Evolutionary conservation across 2,888 invertebrate genomes (phyloP).

Genomic region (Drosophila nigritarsus): DNA sequence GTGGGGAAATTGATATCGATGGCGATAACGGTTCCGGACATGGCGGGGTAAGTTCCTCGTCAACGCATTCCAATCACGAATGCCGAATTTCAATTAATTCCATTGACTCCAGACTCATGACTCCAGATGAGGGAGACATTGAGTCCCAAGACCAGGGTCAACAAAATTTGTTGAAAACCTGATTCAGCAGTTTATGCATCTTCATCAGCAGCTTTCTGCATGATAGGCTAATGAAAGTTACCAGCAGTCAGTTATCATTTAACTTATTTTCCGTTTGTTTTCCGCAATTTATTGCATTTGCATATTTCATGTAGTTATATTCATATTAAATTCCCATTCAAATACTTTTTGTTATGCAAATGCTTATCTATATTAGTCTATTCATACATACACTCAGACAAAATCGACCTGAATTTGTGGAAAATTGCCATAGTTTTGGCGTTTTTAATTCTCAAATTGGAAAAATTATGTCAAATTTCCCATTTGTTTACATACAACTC

Average conservation of each 20-base stretch:
- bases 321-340: constrained; percentile 45
- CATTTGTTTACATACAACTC: not conserved
- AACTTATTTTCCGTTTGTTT: constrained; percentile 23
- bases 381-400: not conserved
- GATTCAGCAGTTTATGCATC: constrained; percentile 3
- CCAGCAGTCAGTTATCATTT: constrained; percentile 4
- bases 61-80: constrained; percentile 10
- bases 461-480: not conserved
- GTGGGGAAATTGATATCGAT: constrained; percentile 90
- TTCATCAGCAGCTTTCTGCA: not conserved
- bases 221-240: constrained; percentile 20
- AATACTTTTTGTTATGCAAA: constrained; percentile 44
- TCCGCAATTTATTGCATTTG: constrained; percentile 36
- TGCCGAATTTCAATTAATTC: constrained; percentile 35
- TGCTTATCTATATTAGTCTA: not conserved
- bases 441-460: not conserved
- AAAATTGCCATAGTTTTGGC: constrained; percentile 29
- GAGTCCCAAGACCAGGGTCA: constrained; percentile 23
- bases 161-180: constrained; percentile 16
- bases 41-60: constrained; percentile 87
- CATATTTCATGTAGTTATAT: constrained; percentile 41
- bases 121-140: not conserved
- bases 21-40: constrained; percentile 90
- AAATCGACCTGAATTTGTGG: not conserved
- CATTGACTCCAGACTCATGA: constrained; percentile 12